Conservation (phyloP, 2,113 vertebrate genomes). For the Zosterops lateralis region DNA sequence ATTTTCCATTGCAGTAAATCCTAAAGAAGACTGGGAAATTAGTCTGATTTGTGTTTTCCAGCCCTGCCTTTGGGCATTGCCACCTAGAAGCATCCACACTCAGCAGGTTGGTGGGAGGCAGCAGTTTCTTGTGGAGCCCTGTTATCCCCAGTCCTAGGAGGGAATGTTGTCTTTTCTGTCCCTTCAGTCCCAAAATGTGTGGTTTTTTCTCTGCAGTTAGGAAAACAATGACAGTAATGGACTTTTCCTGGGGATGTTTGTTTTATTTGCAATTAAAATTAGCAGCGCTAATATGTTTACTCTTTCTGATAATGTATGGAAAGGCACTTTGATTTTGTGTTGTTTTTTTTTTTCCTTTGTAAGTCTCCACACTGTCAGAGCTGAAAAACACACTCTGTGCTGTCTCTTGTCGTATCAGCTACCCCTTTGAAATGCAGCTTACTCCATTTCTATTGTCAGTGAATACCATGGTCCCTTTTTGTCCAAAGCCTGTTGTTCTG, state of each 20-base stretch:
- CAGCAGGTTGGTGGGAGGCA: background rate
- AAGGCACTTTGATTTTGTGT: background rate
- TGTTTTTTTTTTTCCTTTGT: background rate
- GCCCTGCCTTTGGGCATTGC: background rate
- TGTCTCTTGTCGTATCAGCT: background rate
- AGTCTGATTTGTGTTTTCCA: background rate
- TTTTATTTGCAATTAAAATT: slow-evolving; percentile 20
- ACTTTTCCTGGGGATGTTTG: background rate
- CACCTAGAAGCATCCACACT: background rate
- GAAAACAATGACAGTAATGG: background rate
- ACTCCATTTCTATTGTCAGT: background rate
- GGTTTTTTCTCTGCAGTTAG: background rate
- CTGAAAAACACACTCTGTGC: background rate
- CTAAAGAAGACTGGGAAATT: background rate
- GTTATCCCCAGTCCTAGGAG: background rate
- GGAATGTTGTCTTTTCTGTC: background rate
- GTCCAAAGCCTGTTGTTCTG: background rate
- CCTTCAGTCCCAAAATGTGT: background rate
- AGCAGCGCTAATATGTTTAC: background rate
- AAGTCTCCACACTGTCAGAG: background rate
- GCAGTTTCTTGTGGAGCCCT: background rate
- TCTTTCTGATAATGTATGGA: background rate
- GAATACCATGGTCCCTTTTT: background rate
- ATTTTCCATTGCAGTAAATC: background rate
- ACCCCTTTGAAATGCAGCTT: background rate